Percentiles rank a stretch among this genome's conserved stretches.
Conservation (phyloP, 2,888 invertebrate species). For the Ichneumon xanthorius region DNA sequence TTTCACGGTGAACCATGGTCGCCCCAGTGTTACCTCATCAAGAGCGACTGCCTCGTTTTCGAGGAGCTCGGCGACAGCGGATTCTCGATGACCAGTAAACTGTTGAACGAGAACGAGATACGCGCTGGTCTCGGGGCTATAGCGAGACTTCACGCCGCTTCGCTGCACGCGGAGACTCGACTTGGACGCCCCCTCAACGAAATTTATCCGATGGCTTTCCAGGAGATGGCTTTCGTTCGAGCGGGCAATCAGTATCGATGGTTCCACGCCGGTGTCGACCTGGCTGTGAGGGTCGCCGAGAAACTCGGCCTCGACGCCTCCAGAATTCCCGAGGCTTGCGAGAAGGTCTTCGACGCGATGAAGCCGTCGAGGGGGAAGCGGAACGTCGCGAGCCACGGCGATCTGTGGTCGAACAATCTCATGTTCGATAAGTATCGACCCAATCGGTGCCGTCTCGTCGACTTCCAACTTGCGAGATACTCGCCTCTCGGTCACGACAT, state of each 20-base stretch:
- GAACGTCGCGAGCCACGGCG: constrained; percentile 87
- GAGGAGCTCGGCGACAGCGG: constrained; percentile 82
- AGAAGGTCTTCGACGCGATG: constrained; percentile 70
- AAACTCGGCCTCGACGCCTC: constrained; percentile 70
- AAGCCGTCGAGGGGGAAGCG: constrained; percentile 78
- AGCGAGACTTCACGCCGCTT: constrained; percentile 80
- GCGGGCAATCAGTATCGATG: constrained; percentile 71
- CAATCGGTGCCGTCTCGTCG: constrained; percentile 88
- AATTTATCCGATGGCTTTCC: constrained; percentile 75
- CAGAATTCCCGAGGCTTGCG: constrained; percentile 68
- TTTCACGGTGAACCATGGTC: constrained; percentile 78
- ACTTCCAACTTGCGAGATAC: constrained; percentile 89
- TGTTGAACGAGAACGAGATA: constrained; percentile 74
- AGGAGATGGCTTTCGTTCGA: constrained; percentile 72
- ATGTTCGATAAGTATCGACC: constrained; percentile 86
- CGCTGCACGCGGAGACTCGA: constrained; percentile 77
- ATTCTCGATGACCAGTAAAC: constrained; percentile 73
- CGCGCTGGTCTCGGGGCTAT: constrained; percentile 75
- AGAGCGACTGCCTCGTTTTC: constrained; percentile 80
- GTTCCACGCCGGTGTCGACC: constrained; percentile 73
- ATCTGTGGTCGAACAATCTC: constrained; percentile 89
- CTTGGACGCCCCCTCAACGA: constrained; percentile 73
- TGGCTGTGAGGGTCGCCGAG: constrained; percentile 75
- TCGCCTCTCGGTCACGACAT: constrained; percentile 89
- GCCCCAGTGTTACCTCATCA: constrained; percentile 79